A percentile compares a stretch with the other conserved stretches of the same genome.
Conservation (phyloP, 2,113 vertebrate species). For the Marmota monax region DNA sequence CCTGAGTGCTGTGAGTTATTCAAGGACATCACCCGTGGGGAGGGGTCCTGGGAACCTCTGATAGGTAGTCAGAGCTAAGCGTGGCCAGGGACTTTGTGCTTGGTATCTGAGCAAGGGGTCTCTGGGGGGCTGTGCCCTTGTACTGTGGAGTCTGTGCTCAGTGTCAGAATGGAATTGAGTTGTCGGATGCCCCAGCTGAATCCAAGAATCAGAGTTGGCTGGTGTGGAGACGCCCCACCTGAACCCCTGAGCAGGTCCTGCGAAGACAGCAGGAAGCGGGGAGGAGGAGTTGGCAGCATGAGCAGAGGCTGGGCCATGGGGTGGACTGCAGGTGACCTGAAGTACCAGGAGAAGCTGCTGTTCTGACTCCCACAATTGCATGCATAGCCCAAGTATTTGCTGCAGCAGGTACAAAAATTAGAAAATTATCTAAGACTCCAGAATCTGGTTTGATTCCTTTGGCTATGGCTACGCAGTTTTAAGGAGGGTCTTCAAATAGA, state of each 20-base stretch:
- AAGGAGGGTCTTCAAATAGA: not conserved
- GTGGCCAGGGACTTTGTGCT: not conserved
- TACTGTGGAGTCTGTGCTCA: not conserved
- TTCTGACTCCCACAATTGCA: rapidly evolving
- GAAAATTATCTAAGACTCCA: not conserved
- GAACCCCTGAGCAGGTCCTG: not conserved
- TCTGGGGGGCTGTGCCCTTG: not conserved
- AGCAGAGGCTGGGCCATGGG: too few species aligned
- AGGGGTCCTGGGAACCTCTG: too few species aligned
- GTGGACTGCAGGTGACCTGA: too few species aligned
- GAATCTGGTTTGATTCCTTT: too few species aligned
- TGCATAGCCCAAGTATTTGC: too few species aligned
- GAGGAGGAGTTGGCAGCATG: rapidly evolving
- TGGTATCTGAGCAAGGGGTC: not conserved
- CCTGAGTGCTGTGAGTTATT: not conserved
- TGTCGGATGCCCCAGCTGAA: too few species aligned
- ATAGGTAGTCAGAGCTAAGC: too few species aligned
- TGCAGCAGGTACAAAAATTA: not conserved
- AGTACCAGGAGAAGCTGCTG: too few species aligned
- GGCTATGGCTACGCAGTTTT: not conserved
- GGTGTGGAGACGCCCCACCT: not conserved
- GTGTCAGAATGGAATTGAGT: not conserved
- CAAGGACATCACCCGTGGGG: not conserved
- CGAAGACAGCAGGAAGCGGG: rapidly evolving
- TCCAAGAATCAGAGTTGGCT: not conserved